phyloP scores from a whole-genome alignment of 2,797 vertebrate species.

The Cossypha caffra region DNA sequence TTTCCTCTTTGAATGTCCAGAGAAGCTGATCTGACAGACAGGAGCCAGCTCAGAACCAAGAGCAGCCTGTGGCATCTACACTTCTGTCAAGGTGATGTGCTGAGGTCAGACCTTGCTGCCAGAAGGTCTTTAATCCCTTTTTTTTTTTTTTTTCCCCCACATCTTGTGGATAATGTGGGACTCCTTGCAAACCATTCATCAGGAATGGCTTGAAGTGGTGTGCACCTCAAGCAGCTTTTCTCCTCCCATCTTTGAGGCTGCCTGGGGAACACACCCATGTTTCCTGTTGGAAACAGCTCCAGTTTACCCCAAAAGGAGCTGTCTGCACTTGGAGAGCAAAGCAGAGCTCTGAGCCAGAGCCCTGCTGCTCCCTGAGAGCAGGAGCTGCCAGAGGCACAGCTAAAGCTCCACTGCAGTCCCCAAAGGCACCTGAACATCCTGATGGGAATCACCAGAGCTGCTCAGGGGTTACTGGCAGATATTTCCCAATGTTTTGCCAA shows the following conservation, averaged over 20 bases:
- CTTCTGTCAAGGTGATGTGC: not conserved
- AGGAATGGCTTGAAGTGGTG: no score
- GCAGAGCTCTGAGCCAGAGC: not conserved
- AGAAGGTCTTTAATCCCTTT: not conserved
- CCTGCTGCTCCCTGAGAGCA: not conserved
- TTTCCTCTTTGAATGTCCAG: not conserved
- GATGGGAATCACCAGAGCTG: not conserved
- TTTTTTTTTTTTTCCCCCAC: not conserved
- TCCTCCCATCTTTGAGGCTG: not conserved
- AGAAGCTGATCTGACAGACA: not conserved
- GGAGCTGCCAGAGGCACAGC: not conserved
- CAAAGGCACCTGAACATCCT: not conserved
- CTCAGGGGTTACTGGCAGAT: not conserved
- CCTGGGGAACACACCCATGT: not conserved
- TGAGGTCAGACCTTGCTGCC: not conserved
- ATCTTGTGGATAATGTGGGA: not conserved
- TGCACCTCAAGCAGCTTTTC: not conserved
- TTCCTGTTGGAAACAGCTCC: not conserved
- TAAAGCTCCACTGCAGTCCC: not conserved
- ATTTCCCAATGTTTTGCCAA: not conserved
- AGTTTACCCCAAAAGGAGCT: not conserved
- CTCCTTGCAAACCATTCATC: no score
- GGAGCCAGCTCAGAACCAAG: not conserved
- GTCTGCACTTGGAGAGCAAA: not conserved
- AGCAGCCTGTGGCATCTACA: not conserved